Conservation (phyloP, 2,113 vertebrate species). For the Leucoraja erinaceus region DNA sequence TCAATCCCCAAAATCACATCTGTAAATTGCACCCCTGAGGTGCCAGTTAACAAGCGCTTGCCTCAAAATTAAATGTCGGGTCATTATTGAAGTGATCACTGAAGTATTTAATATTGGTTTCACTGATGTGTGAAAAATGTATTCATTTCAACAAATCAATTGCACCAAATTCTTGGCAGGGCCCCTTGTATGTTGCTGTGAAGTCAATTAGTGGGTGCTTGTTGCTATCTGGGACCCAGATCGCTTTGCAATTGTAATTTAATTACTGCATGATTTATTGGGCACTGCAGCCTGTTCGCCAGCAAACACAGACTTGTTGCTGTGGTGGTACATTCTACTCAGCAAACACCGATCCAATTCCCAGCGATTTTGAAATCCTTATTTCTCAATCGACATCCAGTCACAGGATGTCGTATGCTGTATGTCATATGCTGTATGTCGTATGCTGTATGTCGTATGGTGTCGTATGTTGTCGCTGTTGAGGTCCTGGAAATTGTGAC, state of each 20-base stretch:
- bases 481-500: too few species aligned
- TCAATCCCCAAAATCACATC: not conserved
- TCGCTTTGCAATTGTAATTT: constrained; percentile 28
- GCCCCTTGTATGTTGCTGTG: not conserved
- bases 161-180: not conserved
- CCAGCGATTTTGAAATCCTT: not conserved
- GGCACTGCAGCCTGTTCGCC: not conserved
- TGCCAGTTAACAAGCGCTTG: not conserved
- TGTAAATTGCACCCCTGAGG: not conserved
- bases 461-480: too few species aligned
- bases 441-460: too few species aligned
- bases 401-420: too few species aligned
- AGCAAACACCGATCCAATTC: not conserved
- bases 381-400: not conserved
- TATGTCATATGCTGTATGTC: too few species aligned
- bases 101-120: constrained; percentile 15
- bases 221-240: constrained; percentile 16
- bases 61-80: constrained; percentile 18
- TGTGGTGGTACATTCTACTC: not conserved
- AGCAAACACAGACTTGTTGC: not conserved
- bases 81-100: constrained; percentile 24
- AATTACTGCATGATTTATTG: constrained; percentile 27
- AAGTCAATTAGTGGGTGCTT: constrained; percentile 21
- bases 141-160: constrained; percentile 32
- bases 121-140: constrained; percentile 17